Conservation (phyloP, 2,797 vertebrate genomes). For the Darevskia mixta region DNA sequence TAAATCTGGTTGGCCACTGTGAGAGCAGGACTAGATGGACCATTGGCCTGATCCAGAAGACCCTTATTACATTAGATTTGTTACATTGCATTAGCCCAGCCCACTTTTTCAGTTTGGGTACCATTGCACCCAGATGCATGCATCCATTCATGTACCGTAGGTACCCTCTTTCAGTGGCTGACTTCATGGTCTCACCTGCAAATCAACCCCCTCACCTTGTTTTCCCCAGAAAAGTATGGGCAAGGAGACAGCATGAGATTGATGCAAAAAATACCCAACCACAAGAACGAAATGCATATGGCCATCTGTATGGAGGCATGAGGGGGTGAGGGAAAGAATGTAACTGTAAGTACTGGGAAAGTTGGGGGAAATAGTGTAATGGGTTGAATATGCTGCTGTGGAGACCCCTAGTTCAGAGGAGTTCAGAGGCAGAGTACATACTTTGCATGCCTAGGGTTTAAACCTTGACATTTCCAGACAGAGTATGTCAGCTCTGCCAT, state of each 20-base stretch:
- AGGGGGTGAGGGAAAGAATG: not conserved
- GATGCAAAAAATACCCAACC: not conserved
- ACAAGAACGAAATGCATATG: not conserved
- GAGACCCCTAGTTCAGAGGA: not conserved
- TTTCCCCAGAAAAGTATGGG: not conserved
- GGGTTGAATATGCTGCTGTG: not conserved
- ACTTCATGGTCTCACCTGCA: not conserved
- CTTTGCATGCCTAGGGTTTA: no score
- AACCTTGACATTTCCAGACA: no score
- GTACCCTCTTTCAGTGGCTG: not conserved
- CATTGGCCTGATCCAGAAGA: no score
- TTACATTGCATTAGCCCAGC: no score
- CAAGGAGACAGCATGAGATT: not conserved
- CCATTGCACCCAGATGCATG: not conserved
- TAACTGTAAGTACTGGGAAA: not conserved
- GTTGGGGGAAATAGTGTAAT: not conserved
- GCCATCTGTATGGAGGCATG: no score
- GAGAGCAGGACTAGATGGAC: no score
- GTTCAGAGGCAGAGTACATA: not conserved
- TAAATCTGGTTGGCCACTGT: no score
- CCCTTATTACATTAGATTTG: no score
- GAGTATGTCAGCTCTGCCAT: no score
- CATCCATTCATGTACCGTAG: no score
- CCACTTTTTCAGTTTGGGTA: no score
- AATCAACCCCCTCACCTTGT: no score